Base-by-base conservation (phyloP, 2,888 invertebrate genomes). In the Agonopterix subpropinquella region DNA sequence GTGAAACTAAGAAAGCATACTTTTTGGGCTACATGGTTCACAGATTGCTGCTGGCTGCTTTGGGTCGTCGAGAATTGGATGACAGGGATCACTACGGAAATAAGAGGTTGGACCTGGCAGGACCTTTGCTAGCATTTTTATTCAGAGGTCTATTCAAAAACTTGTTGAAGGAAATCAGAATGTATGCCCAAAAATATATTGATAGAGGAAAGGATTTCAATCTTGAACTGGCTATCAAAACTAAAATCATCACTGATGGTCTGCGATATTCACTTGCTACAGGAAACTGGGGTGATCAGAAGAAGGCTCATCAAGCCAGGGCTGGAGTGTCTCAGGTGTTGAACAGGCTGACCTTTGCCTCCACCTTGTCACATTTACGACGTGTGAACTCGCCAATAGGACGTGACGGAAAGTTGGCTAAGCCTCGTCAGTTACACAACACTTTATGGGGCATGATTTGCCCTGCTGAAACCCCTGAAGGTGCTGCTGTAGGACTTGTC, bases 31-130 rank as follows among this genome's bases (percentile, higher is more conserved):
- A 99, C 77, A 99, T 99, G 99, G 99, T 99, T 0, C 99, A 99
- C 78, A 92, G 99, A 58, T 85, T 99, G 52, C 85, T 99, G 47
- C 84, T 99, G 55, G 99, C 99, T 47, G 95, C 99, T 10, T 88
- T 99, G 52, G 98, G 98, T 53, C 91, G 99, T n/a, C 90, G 99
- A 57, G 99, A 99, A 83, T 90, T 99, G 43, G 99, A 99, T 82
- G 99, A 99, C 90, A 92, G 99, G 73, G 99, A 99, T 98, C 99
- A 99, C 81, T 99, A 99, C 79, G 99, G 99, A 42, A 99, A 99
- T 82, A 99, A 99, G 79, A 92, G 99, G 62, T 89, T 99, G 49
- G 99, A 99, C 89, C 89, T 99, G 53, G 99, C 99, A 60, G 99
- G 99, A 8, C 99, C 99, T 0, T 80, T 99, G 49, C 79, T 99